A percentile compares a stretch with the other conserved stretches of the same genome.
Evolutionary conservation across 2,797 vertebrate species (phyloP).

Genomic region (Sarcoramphus papa): DNA sequence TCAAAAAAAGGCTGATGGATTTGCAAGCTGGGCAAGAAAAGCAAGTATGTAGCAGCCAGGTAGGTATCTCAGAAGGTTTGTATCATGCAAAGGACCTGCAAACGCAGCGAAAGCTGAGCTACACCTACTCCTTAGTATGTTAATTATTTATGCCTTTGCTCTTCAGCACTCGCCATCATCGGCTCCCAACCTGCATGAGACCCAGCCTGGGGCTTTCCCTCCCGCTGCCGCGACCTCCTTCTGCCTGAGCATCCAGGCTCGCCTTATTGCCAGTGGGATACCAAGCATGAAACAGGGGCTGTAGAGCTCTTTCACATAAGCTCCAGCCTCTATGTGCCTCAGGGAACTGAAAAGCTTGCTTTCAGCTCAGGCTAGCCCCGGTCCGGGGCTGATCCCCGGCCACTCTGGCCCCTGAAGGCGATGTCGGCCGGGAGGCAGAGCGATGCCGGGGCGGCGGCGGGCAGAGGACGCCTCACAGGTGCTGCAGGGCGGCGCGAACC

Average conservation of each 20-base stretch:
- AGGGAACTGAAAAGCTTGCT: rapidly evolving
- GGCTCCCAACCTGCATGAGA: not conserved
- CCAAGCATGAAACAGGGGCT: rapidly evolving
- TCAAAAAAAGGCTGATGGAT: not conserved
- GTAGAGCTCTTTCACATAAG: rapidly evolving
- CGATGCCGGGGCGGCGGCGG: rapidly evolving
- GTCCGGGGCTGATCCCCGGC: rapidly evolving
- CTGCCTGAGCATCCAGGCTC: not conserved
- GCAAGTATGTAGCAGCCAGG: rapidly evolving
- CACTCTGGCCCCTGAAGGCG: rapidly evolving
- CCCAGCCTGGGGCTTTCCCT: not conserved
- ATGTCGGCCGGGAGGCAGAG: not conserved
- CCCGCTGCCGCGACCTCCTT: not conserved
- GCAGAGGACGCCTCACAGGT: not conserved
- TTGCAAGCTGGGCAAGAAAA: too few species aligned
- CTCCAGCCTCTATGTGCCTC: not conserved
- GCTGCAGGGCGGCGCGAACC: not conserved
- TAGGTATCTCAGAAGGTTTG: not conserved
- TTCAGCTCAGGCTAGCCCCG: too few species aligned
- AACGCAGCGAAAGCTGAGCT: not conserved
- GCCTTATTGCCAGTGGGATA: rapidly evolving
- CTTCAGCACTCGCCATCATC: rapidly evolving
- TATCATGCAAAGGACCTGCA: not conserved
- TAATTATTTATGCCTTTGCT: rapidly evolving
- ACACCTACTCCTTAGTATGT: not conserved